Evolutionary conservation across 2,888 invertebrate species (phyloP).

Genomic region (Venustoraphidia nigricollis): DNA sequence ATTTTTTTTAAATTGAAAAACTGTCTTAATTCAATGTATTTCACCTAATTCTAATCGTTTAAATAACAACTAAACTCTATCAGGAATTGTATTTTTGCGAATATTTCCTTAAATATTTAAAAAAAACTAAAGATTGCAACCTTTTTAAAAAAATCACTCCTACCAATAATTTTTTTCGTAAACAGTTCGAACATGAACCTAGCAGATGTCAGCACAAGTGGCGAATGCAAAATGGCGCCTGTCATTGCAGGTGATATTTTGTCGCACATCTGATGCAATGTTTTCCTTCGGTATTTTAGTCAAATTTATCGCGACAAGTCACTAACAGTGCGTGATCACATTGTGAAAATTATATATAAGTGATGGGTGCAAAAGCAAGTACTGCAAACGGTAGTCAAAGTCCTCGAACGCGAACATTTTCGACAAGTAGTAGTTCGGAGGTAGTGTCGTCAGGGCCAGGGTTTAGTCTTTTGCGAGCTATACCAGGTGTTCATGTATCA

Average conservation of each 20-base stretch:
- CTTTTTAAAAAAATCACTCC: too few relatives aligned
- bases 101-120: too few relatives aligned
- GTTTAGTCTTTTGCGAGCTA: conserved; percentile 50
- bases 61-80: too few relatives aligned
- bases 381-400: conserved; percentile 63
- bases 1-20: too few relatives aligned
- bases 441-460: conserved; percentile 41
- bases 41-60: too few relatives aligned
- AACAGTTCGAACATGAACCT: too few relatives aligned
- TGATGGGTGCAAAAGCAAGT: conserved; percentile 76
- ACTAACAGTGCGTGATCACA: conserved; percentile 15
- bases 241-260: conserved; percentile 30
- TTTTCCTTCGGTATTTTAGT: not conserved
- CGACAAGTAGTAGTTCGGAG: conserved; percentile 53
- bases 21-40: too few relatives aligned
- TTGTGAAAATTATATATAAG: conserved; percentile 18
- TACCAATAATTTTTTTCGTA: too few relatives aligned
- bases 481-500: conserved; percentile 52
- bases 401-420: conserved; percentile 60
- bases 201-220: not conserved
- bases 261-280: conserved; percentile 31
- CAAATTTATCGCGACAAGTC: conserved; percentile 13
- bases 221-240: conserved; percentile 31
- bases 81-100: too few relatives aligned
- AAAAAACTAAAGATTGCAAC: too few relatives aligned